These are phyloP conservation scores for Diarsia brunnea DNA, from an alignment of 2,888 invertebrate species.

Conservation along the genomic window DNA sequence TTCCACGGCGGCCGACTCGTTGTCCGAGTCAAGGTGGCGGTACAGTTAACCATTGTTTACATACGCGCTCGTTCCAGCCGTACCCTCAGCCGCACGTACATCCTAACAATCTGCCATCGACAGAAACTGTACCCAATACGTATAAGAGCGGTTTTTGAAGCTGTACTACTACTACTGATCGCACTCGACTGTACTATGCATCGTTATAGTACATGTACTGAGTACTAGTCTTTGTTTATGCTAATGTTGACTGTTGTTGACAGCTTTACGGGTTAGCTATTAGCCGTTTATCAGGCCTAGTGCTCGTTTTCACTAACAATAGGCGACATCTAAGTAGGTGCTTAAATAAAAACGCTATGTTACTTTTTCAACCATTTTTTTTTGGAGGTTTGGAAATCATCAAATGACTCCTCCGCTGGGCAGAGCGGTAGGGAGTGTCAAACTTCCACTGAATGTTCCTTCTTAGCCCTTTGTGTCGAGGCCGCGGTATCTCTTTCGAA, in stretches of 20 bases:
- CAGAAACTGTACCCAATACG: too few species aligned
- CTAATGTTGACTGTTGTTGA: constrained; percentile 55
- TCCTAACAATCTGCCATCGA: not conserved
- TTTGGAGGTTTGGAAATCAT: too few species aligned
- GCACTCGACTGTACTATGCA: constrained; percentile 7
- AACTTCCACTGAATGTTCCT: too few species aligned
- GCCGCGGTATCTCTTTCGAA: too few species aligned
- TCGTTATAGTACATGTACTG: constrained; percentile 40
- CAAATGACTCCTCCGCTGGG: too few species aligned
- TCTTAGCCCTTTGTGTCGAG: too few species aligned
- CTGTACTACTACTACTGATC: not conserved
- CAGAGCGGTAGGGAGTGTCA: too few species aligned
- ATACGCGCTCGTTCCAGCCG: constrained; percentile 48
- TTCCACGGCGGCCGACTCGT: constrained; percentile 53
- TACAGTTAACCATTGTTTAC: constrained; percentile 79
- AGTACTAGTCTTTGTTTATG: constrained; percentile 48
- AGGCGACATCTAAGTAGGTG: not conserved
- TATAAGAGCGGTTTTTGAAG: constrained; percentile 10
- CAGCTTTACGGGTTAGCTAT: constrained; percentile 44
- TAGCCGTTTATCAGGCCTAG: constrained; percentile 23
- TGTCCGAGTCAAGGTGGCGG: constrained; percentile 69
- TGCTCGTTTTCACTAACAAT: not conserved
- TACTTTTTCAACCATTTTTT: not conserved
- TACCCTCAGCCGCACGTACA: constrained; percentile 14
- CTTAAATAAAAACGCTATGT: not conserved